Base-by-base conservation (phyloP, 1,140 invertebrate genomes). In the Macrocentrus cingulum region DNA sequence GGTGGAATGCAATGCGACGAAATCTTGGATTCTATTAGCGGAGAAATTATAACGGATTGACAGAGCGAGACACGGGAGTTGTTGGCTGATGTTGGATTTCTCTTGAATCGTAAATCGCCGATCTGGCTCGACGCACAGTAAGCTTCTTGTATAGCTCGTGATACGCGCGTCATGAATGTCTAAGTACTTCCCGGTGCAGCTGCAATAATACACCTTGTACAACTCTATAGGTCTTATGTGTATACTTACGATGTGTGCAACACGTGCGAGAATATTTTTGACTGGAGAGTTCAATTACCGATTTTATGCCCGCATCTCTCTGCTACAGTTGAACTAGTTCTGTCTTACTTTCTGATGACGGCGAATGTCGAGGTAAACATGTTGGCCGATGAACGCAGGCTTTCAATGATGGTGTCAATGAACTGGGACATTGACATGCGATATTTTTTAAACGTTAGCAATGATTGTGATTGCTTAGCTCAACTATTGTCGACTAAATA, bases 41-140 rank as follows among this genome's bases (percentile, higher is more conserved):
- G 73, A 75, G 75, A 77, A 77, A 78, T 78, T 78, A 78, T 78
- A 78, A 78, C 76, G 76, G 76, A 75, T 75, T 72, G 71, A 72
- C 71, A 68, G 69, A 29, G 63, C 62, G 58, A 56, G 50, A 20
- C 56, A 59, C 55, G 58, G 48, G 23, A 60, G 60, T 68, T 65
- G 65, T 66, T 67, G 66, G 67, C 61, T 59, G 56, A 64, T 59
- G 67, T 62, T 67, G 70, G 69, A 74, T 78, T 78, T 76, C 74
- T 76, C 70, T 67, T 76, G 76, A 77, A 76, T 77, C 67, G 71
- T 71, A 77, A 76, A 71, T 75, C 36, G 68, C 66, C 65, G 60
- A 72, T 71, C 65, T 65, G 63, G 59, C 64, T 60, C 52, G 51
- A 25, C 23, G 29, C 49, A 60, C 50, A 51, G 46, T 60, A 23